Percentiles rank a stretch among this genome's conserved stretches.
These are phyloP conservation scores for Hemiscyllium ocellatum DNA, from an alignment of 2,113 vertebrate species.

Conservation along the genomic window DNA sequence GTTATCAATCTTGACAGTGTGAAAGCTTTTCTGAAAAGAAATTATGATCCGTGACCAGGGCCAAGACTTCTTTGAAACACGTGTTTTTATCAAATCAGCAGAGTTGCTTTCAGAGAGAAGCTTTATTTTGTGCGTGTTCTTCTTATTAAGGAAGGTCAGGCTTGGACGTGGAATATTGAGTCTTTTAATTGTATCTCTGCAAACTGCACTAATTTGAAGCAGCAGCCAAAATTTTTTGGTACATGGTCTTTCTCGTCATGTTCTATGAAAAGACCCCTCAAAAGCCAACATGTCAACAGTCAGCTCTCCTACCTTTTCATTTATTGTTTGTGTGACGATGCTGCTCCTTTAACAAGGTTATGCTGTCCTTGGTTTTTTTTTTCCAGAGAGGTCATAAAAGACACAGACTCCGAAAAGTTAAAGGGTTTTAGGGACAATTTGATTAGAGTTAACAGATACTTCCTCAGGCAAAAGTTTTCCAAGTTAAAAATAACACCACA, in stretches of 20 bases:
- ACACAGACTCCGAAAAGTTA: no score
- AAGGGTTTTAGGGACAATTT: no score
- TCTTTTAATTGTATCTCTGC: neutral
- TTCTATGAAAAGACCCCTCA: neutral
- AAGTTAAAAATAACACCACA: no score
- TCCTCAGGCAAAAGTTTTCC: no score
- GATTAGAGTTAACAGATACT: no score
- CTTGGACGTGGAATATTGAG: neutral
- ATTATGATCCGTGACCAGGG: neutral
- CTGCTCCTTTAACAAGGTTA: no score
- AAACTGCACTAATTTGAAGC: neutral
- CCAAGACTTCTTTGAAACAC: neutral
- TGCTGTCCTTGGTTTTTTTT: no score
- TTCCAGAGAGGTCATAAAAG: no score
- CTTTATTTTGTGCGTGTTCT: neutral
- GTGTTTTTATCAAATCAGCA: neutral
- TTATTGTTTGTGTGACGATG: neutral
- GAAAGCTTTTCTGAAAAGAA: neutral
- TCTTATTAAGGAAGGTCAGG: neutral
- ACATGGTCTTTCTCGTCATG: neutral
- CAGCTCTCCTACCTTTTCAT: neutral
- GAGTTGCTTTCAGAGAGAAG: neutral
- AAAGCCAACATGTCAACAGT: neutral
- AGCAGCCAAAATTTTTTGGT: neutral
- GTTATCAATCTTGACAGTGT: neutral